Percentiles rank a stretch among this genome's conserved stretches.
Evolutionary conservation across 2,888 invertebrate genomes (phyloP).

Genomic region (Ochropacha duplaris): DNA sequence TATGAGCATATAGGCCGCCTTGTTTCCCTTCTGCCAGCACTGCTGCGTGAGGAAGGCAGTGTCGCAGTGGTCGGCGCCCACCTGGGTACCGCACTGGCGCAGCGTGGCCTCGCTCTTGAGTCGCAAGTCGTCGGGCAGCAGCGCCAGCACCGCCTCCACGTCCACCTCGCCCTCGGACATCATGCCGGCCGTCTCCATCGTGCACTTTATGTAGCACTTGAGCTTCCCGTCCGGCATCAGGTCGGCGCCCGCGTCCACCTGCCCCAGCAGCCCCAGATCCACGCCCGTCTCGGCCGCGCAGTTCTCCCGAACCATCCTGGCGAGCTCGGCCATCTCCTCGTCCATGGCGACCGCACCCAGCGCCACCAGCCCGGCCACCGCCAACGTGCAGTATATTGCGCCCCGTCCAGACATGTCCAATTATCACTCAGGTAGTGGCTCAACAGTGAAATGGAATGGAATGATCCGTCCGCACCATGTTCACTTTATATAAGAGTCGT

Average conservation of each 20-base stretch:
- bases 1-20: slow-evolving; percentile 62
- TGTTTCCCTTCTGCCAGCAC: slow-evolving; percentile 70
- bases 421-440: background rate
- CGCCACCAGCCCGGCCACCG: slow-evolving; percentile 19
- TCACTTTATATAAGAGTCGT: slow-evolving; percentile 37
- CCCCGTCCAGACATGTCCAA: background rate
- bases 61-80: slow-evolving; percentile 69
- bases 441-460: too few species aligned
- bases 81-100: slow-evolving; percentile 57
- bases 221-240: slow-evolving; percentile 56
- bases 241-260: slow-evolving; percentile 59
- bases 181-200: slow-evolving; percentile 76
- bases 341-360: slow-evolving; percentile 39
- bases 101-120: slow-evolving; percentile 43
- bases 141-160: slow-evolving; percentile 62
- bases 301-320: slow-evolving; percentile 62
- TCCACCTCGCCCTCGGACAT: slow-evolving; percentile 63
- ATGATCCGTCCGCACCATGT: background rate
- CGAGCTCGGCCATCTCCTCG: slow-evolving; percentile 69
- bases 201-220: slow-evolving; percentile 73
- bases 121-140: slow-evolving; percentile 58
- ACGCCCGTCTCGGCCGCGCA: slow-evolving; percentile 65
- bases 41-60: slow-evolving; percentile 66
- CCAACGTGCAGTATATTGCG: slow-evolving; percentile 9
- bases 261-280: slow-evolving; percentile 51